A percentile compares a stretch with the other conserved stretches of the same genome.
phyloP scores from a whole-genome alignment of 1,140 invertebrate species.

The Cotesia vestalis region DNA sequence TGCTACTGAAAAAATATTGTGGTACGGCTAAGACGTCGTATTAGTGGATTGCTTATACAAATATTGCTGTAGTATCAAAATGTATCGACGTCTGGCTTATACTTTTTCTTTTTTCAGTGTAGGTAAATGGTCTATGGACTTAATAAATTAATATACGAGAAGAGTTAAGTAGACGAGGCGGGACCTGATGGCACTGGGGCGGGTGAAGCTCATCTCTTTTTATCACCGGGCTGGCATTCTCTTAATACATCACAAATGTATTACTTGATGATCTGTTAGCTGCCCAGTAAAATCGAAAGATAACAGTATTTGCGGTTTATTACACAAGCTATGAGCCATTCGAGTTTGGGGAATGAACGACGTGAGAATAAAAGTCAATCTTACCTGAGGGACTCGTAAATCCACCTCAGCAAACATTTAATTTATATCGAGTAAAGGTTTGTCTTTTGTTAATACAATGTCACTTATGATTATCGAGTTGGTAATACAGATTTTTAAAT shows the following conservation, averaged over 20 bases:
- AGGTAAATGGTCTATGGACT: neutral
- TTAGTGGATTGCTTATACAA: no score
- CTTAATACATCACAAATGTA: conserved; percentile 20
- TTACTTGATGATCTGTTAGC: neutral
- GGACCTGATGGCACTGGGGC: conserved; percentile 32
- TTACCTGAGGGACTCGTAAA: conserved; percentile 9
- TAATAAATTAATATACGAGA: conserved; percentile 33
- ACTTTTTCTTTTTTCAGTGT: no score
- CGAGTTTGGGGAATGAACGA: neutral
- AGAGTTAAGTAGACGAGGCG: conserved; percentile 36
- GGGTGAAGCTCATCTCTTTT: conserved; percentile 24
- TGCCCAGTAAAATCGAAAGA: no score
- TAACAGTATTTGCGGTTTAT: neutral
- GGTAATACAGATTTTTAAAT: neutral
- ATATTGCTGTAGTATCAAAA: no score
- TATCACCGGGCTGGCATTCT: conserved; percentile 12
- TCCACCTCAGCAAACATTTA: conserved; percentile 12
- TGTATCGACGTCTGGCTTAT: no score
- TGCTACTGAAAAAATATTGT: no score
- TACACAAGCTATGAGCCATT: neutral
- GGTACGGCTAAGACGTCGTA: no score
- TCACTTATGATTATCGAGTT: no score
- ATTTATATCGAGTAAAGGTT: neutral
- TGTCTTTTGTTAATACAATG: no score
- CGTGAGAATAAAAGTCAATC: conserved; percentile 1